Base-by-base conservation (phyloP, 2,888 invertebrate genomes). In the Pimpla rufipes region DNA sequence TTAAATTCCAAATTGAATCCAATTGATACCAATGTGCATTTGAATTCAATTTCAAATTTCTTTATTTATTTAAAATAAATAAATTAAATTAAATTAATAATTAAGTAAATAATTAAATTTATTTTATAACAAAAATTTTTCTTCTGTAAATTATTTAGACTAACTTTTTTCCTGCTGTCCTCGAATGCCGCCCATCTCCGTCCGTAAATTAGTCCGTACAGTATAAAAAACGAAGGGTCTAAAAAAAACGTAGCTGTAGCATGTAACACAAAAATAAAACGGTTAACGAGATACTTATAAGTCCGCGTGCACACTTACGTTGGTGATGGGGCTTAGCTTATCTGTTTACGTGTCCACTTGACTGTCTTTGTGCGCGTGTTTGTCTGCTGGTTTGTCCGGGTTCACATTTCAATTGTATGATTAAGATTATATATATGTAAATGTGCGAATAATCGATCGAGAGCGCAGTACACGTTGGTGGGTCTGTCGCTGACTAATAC, bases 391-490 rank as follows among this genome's bases (percentile, higher is more conserved):
- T 23, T 77, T 78, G 42, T 45, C 64, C 50, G 13, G 35, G 29
- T 18, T 29, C 21, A 57, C 71, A 29, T 47, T 23, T 71, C 57
- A 70, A 62, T 76, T 52, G 67, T 75, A 74, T 76, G 52, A 35
- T 67, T 68, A 68, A 35, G 42, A 57, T 55, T 21, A 50, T 21
- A 8, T 29, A 29, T 29, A 42, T 11, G 13, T 42, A 55, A 11
- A 55, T 55, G 29, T 29, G 29, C 2, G 5, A 4, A 55, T 70
- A 50, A 57, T 75, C 59, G 42, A 67, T 76, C 50, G 40, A 70
- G 13, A 35, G 50, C 75, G 77, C 76, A 66, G 85, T 89, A 89
- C 86, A 89, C 88, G 85, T 91, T 90, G 90, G 90, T 91, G 90
- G 90, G 90, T 90, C 90, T 83, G 85, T 85, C 62, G 82, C 75